Evolutionary conservation across 2,797 vertebrate genomes (phyloP), one percentile per base, ranked within the genome.

Genomic region (Scolopax bukidnonensis): DNA sequence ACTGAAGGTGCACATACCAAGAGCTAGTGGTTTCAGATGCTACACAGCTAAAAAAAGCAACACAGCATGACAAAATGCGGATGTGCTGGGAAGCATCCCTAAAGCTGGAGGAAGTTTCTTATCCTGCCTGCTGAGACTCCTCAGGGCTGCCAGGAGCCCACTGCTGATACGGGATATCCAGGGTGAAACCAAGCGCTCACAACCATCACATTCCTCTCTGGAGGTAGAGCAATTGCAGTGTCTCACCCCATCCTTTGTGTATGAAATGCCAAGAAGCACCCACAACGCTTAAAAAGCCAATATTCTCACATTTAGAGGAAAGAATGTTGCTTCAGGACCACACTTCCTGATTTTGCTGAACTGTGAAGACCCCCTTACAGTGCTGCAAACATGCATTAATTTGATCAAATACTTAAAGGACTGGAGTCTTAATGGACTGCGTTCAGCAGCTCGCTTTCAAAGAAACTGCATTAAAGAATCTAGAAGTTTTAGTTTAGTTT

Each of bases 61-160:
- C 0, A 11, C 16, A 9, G 11, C 18, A 7, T 2, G 60, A 45
- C 3, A 45, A 36, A 41, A 23, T 9, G n/a, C 4, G 3, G 50
- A 38, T 27, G 0, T 11, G 38, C 63, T 78, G 59, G 65, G 53
- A 78, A 75, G 67, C 67, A 9, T 16, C 63, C 67, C 10, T n/a
- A 33, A 36, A 75, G 63, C 70, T 4, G 28, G 12, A 70, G 74
- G 89, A 96, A 84, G 78, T 28, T 84, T 28, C 61, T 71, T 43
- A 13, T n/a, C 50, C 54, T 87, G 65, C n/a, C 81, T 60, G 48
- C 53, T 45, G 15, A 90, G 43, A n/a, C 16, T 61, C 63, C 18
- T 4, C 5, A 0, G 14, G 36, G 16, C 43, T 77, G 77, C 81
- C 91, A 93, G 41, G 56, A 89, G 48, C 30, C 43, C 23, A 16